Base-by-base conservation (phyloP, 2,888 invertebrate genomes). In the Athalia cordata region DNA sequence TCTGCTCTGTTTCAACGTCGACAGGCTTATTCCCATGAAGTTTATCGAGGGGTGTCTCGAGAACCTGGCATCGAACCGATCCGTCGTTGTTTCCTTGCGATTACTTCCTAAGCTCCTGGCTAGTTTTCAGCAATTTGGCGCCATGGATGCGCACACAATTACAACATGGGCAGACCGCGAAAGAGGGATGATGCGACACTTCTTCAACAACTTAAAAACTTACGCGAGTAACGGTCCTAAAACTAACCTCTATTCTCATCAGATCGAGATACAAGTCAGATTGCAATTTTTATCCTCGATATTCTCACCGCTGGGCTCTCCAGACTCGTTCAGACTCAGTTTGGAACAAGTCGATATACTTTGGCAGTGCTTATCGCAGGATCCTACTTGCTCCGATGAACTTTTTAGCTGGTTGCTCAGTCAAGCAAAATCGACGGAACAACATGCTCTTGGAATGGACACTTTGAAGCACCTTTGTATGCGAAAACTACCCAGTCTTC, bases 41-140 rank as follows among this genome's bases (percentile, higher is more conserved):
- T 98, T 98, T 87, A 98, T 98, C 82, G 98, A 98, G 90, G 98
- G 98, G 7, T 98, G 98, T 86, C 92, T 98, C 66, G 95, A 97
- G 85, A 98, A 98, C 91, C 92, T 98, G 80, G 95, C 96, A 11
- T 94, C 94, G 83, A 97, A 98, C 90, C 94, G 95, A 88, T 97
- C 98, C 82, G 97, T 98, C 43, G 96, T 98, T 7, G 95, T 98
- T 0, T 97, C 98, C 4, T 91, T 98, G 81, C 93, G 98, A 77
- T 91, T 98, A 78, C 90, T 98, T 80, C 98, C 98, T 11, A 98
- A 98, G 89, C 90, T 98, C 67, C 94, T 98, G 85, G 96, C 96
- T 4, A 98, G 98, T 11, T 97, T 97, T 90, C 96, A 97, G 91
- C 96, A 97, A 88, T 94, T 97, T 85, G 94, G 97, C 1, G 95